Percentiles rank a stretch among this genome's conserved stretches.
Evolutionary conservation across 2,113 vertebrate species (phyloP).

Genomic region (Arenaria interpres): DNA sequence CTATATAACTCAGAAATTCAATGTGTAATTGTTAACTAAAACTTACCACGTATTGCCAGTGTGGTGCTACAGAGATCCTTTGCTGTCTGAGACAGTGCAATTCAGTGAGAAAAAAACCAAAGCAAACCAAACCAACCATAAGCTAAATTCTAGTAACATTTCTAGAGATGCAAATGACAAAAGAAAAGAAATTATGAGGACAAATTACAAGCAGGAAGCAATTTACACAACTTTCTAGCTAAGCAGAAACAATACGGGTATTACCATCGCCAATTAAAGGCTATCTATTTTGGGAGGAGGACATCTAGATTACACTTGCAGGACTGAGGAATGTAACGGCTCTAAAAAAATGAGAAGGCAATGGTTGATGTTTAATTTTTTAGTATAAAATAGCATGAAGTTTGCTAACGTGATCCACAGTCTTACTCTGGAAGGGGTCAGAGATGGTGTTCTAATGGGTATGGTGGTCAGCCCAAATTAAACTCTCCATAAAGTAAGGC

Average conservation of each 20-base stretch:
- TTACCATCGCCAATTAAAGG: background rate
- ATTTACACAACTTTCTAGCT: background rate
- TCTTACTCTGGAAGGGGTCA: background rate
- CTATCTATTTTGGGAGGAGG: background rate
- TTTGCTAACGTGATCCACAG: background rate
- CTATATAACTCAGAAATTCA: background rate
- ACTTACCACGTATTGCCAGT: background rate
- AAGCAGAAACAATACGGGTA: background rate
- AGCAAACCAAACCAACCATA: accelerated
- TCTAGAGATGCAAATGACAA: background rate
- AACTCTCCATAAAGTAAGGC: background rate
- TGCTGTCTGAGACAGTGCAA: background rate
- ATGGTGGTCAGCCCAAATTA: background rate
- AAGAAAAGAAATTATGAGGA: background rate
- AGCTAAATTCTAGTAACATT: background rate
- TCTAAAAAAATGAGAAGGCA: background rate
- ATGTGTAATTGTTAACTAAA: background rate
- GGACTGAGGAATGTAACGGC: background rate
- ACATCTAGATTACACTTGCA: background rate
- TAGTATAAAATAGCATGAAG: background rate
- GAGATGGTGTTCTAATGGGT: background rate
- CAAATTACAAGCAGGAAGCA: background rate
- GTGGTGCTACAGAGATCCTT: background rate
- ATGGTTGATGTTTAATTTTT: background rate
- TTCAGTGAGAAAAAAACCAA: background rate